phyloP scores from a whole-genome alignment of 1,140 invertebrate genomes.

The Apolygus lucorum region DNA sequence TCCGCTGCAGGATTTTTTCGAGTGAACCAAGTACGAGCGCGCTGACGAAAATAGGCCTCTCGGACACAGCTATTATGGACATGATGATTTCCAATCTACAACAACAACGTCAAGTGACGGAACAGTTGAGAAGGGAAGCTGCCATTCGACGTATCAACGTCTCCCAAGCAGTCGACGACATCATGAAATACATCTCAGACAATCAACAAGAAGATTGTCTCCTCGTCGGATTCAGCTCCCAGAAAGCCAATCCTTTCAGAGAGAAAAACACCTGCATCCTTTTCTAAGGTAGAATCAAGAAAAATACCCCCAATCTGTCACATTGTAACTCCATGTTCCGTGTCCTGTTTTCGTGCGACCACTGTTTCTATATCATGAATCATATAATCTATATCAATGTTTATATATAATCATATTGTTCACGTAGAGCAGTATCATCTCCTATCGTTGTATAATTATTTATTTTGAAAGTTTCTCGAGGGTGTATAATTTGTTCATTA shows the following conservation, averaged over 20 bases:
- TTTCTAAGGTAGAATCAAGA: constrained; percentile 54
- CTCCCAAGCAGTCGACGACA: constrained; percentile 85
- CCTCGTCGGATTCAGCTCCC: constrained; percentile 88
- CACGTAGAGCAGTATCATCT: too few species aligned
- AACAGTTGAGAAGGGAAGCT: constrained; percentile 86
- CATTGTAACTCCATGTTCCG: too few species aligned
- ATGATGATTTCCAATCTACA: constrained; percentile 84
- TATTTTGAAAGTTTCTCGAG: too few species aligned
- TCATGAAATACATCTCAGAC: constrained; percentile 85
- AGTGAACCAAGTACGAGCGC: too few species aligned
- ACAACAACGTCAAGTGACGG: constrained; percentile 84
- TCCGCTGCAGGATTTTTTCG: too few species aligned
- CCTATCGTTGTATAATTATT: too few species aligned
- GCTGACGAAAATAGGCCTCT: constrained; percentile 73
- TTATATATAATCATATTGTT: too few species aligned
- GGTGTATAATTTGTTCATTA: too few species aligned
- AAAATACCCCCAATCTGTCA: too few species aligned
- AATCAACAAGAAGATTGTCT: constrained; percentile 91
- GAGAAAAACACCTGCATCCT: constrained; percentile 88
- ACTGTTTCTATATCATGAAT: too few species aligned
- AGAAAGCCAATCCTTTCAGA: constrained; percentile 94
- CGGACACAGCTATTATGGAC: constrained; percentile 76
- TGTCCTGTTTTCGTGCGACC: too few species aligned
- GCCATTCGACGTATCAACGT: constrained; percentile 76
- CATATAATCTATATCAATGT: too few species aligned